Conservation (phyloP, 2,113 vertebrate species). For the Sebastes fasciatus region DNA sequence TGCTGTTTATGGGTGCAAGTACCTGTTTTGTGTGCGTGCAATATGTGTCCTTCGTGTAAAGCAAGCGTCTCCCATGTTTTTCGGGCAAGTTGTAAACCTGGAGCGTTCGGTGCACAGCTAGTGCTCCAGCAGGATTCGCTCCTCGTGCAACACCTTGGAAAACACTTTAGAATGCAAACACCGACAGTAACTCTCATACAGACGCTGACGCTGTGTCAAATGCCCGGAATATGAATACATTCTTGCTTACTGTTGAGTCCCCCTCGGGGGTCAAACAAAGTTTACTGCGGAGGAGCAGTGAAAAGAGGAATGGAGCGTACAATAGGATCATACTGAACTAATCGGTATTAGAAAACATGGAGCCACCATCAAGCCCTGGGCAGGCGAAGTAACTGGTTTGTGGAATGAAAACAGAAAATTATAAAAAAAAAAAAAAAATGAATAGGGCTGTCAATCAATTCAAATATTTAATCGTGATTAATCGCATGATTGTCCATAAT, state of each 20-base stretch:
- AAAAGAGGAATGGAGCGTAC: not conserved
- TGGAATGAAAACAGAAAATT: too few relatives aligned
- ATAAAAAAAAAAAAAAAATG: too few relatives aligned
- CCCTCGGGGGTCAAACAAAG: not conserved
- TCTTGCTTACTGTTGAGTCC: not conserved
- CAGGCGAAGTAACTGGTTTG: too few relatives aligned
- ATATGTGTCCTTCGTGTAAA: not conserved
- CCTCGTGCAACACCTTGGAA: not conserved
- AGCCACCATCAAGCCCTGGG: not conserved
- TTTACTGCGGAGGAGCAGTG: not conserved
- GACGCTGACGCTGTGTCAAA: too few relatives aligned
- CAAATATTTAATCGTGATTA: too few relatives aligned
- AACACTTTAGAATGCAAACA: slow-evolving; percentile 2
- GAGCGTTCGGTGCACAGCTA: not conserved
- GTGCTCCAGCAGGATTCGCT: not conserved
- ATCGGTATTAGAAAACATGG: not conserved
- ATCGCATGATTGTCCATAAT: too few relatives aligned
- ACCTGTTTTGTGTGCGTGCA: not conserved
- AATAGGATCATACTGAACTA: not conserved
- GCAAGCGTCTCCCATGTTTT: not conserved
- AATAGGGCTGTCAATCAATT: too few relatives aligned
- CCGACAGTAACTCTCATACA: not conserved
- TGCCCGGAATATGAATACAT: not conserved
- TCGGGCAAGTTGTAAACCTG: not conserved
- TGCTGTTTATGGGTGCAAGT: not conserved